Base-by-base conservation (phyloP, 1,140 invertebrate genomes). In the Andrena cerasifolii region DNA sequence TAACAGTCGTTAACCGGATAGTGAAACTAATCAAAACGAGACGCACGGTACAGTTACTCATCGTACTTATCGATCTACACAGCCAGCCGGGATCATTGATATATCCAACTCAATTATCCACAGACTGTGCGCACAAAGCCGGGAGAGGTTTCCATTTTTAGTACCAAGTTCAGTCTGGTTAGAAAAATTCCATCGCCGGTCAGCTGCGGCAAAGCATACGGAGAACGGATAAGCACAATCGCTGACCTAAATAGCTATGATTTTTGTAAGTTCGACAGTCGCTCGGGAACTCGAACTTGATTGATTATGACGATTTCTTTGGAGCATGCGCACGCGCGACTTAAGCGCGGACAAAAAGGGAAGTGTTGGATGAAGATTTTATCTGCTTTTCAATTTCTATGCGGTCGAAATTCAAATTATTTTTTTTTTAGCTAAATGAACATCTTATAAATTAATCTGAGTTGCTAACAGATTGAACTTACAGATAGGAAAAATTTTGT, bases 21-120 rank as follows among this genome's bases (percentile, higher is more conserved):
- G 61, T 66, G 45, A 75, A 67, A 66, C 72, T 75, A 75, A 66
- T 75, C 36, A 66, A 58, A 75, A 21, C 7, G 73, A 26, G 66
- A 61, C 54, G 36, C 8, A 49, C 24, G 63, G 21, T 70, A 59
- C 66, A 43, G 74, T 45, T 61, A 71, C 43, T 21, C 18, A 65
- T 18, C n/a, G 33, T 40, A 14, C 28, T 49, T 18, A 28, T 65
- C 71, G 71, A 73, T 65, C 43, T 26, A 33, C 16, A 16, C 43
- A 28, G 36, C 49, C 26, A n/a, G n/a, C n/a, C n/a, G n/a, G 14
- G 54, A 61, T 71, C 56, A 24, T 21, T n/a, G 68, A 49, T 61
- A 33, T 26, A 21, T 0, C 21, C 31, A 8, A 21, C 31, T 16
- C 51, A 28, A 58, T 67, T 56, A 45, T 66, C 31, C 56, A 21